Evolutionary conservation across 1,140 invertebrate genomes (phyloP), one percentile per base, ranked within the genome.

Genomic region (Leptonema lineaticorne): DNA sequence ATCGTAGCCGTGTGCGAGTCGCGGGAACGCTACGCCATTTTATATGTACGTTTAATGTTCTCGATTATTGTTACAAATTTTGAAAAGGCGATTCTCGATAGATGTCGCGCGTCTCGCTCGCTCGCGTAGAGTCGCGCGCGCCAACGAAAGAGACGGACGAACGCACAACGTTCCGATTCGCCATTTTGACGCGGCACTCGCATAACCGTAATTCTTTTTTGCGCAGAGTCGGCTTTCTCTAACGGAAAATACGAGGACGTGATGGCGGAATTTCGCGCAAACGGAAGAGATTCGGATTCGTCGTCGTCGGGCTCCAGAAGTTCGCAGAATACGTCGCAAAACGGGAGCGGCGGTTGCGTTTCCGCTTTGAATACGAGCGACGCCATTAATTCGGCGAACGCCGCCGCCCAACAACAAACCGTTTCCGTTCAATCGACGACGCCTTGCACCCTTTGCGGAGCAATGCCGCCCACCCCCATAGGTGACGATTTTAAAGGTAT

Each of bases 251-350:
- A 28, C 29, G 69, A 71, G 9, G 69, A 71, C 22, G 69, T 68
- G 59, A 71, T 71, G 69, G 69, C 69, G 0, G 69, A 71, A 28
- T 71, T 71, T 28, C 50, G 66, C 62, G 69, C 69, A 7, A 71
- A 71, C 29, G 69, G 69, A 0, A 46, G 48, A 7, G 69, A 71
- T 16, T 64, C 58, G 41, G 45, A 66, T 7, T 56, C 59, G 9
- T 59, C 69, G 16, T 46, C 69, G 8, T 67, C 60, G 7, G 58
- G 45, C 5, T 41, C 37, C 2, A 2, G 50, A 22, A 62, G 50
- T 24, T 53, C n/a, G 37, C 60, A 1, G 33, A n/a, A n/a, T n/a
- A n/a, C n/a, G n/a, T n/a, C n/a, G n/a, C n/a, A n/a, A n/a, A n/a
- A n/a, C n/a, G 57, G 16, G 48, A 63, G 53, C n/a, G 16, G 1